Evolutionary conservation across 2,888 invertebrate genomes (phyloP).

Genomic region (Cyrtodaria siliqua): DNA sequence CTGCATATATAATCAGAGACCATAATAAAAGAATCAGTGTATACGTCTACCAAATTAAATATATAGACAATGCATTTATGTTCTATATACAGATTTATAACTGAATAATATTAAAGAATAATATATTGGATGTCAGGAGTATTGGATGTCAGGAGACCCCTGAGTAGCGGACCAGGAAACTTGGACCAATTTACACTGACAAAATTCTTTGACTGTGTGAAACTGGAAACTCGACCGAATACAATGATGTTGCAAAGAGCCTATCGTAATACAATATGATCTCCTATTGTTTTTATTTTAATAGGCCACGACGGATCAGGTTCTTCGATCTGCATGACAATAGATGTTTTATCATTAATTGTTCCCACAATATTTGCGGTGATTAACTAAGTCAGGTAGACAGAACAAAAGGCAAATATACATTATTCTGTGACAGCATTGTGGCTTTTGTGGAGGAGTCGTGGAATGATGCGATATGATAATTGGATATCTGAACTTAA

Average conservation of each 20-base stretch:
- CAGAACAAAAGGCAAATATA: too few relatives aligned
- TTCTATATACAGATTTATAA: too few relatives aligned
- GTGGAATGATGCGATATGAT: conserved; percentile 28
- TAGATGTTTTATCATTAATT: not conserved
- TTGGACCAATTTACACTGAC: conserved; percentile 25
- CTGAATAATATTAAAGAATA: too few relatives aligned
- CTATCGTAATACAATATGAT: not conserved
- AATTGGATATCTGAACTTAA: conserved; percentile 10
- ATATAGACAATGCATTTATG: too few relatives aligned
- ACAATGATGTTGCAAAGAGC: conserved; percentile 1
- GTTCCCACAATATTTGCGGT: not conserved
- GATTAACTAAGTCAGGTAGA: not conserved
- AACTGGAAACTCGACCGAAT: not conserved
- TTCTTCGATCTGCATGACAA: not conserved
- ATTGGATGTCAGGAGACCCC: too few relatives aligned
- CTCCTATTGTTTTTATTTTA: too few relatives aligned
- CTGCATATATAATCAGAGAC: too few relatives aligned
- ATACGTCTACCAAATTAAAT: too few relatives aligned
- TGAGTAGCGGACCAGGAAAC: conserved; percentile 3
- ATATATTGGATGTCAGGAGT: too few relatives aligned
- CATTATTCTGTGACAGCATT: too few relatives aligned
- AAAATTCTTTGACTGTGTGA: conserved; percentile 28
- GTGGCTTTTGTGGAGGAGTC: conserved; percentile 1
- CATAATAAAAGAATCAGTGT: too few relatives aligned
- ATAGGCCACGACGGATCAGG: too few relatives aligned